Conservation (phyloP, 64 coral and sea anemone species). For the Porites australiensis region DNA sequence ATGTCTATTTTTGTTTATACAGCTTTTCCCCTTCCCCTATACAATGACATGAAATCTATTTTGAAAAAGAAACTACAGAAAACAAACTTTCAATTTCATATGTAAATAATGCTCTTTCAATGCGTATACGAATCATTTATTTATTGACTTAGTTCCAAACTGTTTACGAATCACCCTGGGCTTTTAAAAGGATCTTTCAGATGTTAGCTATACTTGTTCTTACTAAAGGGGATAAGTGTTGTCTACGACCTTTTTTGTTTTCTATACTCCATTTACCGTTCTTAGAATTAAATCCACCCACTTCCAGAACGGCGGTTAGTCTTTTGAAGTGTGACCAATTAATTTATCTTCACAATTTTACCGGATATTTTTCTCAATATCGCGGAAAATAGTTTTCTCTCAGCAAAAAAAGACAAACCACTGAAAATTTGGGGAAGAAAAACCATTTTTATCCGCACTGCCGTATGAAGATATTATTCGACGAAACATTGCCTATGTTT, state of each 20-base stretch:
- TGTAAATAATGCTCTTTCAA: neutral
- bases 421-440: neutral
- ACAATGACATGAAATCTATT: neutral
- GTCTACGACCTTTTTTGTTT: neutral
- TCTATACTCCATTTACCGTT: neutral
- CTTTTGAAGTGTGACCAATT: conserved; percentile 7
- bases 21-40: no score
- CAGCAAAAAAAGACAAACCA: neutral
- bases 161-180: neutral
- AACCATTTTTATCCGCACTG: no score
- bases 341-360: conserved; percentile 34
- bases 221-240: no score
- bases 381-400: neutral
- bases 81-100: neutral
- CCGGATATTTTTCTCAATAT: conserved; percentile 33
- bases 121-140: neutral
- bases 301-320: neutral
- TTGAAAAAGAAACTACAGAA: neutral
- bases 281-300: neutral
- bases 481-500: no score
- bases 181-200: neutral
- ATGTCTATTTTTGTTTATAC: no score
- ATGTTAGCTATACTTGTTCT: no score
- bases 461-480: no score
- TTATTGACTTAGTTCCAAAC: neutral